Evolutionary conservation across 2,113 vertebrate species (phyloP), one percentile per base, ranked within the genome.

Genomic region (Pseudorasbora parva): DNA sequence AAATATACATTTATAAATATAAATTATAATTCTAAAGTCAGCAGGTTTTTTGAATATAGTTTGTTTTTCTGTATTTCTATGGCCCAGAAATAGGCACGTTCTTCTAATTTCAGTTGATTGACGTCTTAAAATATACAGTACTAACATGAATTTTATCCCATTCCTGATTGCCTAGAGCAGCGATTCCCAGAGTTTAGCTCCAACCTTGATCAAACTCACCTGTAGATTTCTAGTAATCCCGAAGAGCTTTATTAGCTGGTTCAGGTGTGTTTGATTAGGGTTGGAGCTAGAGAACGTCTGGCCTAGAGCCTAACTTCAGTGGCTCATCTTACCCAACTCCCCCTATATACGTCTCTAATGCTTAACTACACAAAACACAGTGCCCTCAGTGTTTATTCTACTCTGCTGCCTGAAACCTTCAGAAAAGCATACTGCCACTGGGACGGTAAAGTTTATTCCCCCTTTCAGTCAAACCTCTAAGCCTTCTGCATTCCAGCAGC

Each of bases 401-500:
- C 30, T 78, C 62, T 60, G 57, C 30, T 78, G 77, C 72, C 74
- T 17, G 9, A 57, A 86, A 60, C 37, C 57, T 84, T 83, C 9
- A 27, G 37, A 59, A 85, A 76, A 69, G 15, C 49, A 41, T 33
- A 4, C 60, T 30, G 45, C 33, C 27, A 81, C 21, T 2, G 72
- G 81, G 30, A 60, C 57, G 30, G 49, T 74, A 51, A 11, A 84
- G 84, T 86, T 85, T 83, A 86, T 82, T 45, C 78, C 51, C 86
- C 89, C 84, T 83, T 82, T 88, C 88, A 87, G 68, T 91, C 90
- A 90, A 84, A 89, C 78, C n/a, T 68, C 75, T 54, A 83, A 83
- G 21, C 78, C 82, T 84, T 54, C 59, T 76, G 62, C 91, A 94
- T 93, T 94, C 93, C 89, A 87, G 60, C 10, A 76, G 12, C 64